Percentiles rank a stretch among this genome's conserved stretches.
These are phyloP conservation scores for Drosophila atroscutellata DNA, from an alignment of 2,888 invertebrate genomes.

Conservation along the genomic window DNA sequence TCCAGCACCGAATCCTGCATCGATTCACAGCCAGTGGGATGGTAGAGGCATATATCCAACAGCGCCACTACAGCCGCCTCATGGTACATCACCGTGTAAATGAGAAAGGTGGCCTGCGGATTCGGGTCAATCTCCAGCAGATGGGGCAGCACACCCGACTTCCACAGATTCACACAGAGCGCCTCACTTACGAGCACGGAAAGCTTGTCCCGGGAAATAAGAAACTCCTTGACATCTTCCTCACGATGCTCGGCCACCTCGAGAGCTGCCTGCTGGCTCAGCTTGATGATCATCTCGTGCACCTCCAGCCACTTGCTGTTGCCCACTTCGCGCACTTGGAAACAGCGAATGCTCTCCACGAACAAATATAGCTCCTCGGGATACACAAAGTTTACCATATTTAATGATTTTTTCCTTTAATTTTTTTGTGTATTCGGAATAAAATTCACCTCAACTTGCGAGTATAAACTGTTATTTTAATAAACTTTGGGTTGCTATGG, in stretches of 20 bases:
- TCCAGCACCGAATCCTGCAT: constrained; percentile 92
- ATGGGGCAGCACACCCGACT: constrained; percentile 91
- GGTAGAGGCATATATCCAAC: constrained; percentile 93
- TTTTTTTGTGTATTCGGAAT: background rate
- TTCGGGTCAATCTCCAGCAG: constrained; percentile 89
- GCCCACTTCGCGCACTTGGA: constrained; percentile 89
- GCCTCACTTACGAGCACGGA: constrained; percentile 92
- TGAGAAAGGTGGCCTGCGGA: constrained; percentile 89
- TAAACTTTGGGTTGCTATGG: constrained; percentile 36
- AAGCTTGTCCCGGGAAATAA: constrained; percentile 86
- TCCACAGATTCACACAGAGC: constrained; percentile 93
- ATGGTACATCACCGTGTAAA: constrained; percentile 92
- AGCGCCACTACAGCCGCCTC: constrained; percentile 92
- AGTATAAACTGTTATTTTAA: constrained; percentile 23
- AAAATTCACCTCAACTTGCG: background rate
- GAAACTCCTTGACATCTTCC: constrained; percentile 93
- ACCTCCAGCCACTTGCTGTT: constrained; percentile 91
- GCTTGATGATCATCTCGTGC: constrained; percentile 92
- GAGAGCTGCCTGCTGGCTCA: constrained; percentile 94
- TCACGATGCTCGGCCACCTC: constrained; percentile 92
- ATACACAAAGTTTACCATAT: constrained; percentile 86
- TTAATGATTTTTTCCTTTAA: background rate
- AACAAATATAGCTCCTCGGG: constrained; percentile 91
- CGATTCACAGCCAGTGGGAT: constrained; percentile 91
- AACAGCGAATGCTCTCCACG: constrained; percentile 89